Conservation (phyloP, 1,140 invertebrate genomes). For the Helicoverpa zea region DNA sequence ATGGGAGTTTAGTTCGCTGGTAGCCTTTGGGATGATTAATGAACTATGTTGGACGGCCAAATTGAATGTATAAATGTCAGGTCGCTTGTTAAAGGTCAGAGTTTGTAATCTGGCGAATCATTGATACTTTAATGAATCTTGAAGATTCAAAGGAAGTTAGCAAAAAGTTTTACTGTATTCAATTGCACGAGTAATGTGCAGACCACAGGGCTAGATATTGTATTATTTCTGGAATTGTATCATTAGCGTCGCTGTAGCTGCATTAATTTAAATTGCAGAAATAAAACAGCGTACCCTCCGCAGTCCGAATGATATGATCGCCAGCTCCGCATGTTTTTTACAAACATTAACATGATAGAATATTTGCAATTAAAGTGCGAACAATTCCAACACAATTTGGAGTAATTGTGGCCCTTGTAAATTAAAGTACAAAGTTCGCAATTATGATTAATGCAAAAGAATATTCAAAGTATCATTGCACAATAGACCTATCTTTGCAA, state of each 20-base stretch:
- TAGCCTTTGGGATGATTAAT: constrained; percentile 55
- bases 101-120: constrained; percentile 43
- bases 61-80: constrained; percentile 52
- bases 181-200: background rate
- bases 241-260: background rate
- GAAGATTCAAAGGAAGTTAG: background rate
- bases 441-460: background rate
- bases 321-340: too few relatives aligned
- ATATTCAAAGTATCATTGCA: constrained; percentile 16
- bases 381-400: too few relatives aligned
- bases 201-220: background rate
- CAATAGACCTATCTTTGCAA: background rate
- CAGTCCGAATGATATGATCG: too few relatives aligned
- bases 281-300: background rate
- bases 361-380: too few relatives aligned
- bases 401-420: too few relatives aligned
- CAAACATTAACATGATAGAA: too few relatives aligned
- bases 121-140: constrained; percentile 46
- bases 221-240: background rate
- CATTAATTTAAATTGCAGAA: background rate
- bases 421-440: background rate
- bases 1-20: constrained; percentile 49
- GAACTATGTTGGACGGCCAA: constrained; percentile 49
- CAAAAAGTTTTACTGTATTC: background rate
- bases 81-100: constrained; percentile 43